Conservation (phyloP, 2,888 invertebrate species). For the Cephus nigrinus region DNA sequence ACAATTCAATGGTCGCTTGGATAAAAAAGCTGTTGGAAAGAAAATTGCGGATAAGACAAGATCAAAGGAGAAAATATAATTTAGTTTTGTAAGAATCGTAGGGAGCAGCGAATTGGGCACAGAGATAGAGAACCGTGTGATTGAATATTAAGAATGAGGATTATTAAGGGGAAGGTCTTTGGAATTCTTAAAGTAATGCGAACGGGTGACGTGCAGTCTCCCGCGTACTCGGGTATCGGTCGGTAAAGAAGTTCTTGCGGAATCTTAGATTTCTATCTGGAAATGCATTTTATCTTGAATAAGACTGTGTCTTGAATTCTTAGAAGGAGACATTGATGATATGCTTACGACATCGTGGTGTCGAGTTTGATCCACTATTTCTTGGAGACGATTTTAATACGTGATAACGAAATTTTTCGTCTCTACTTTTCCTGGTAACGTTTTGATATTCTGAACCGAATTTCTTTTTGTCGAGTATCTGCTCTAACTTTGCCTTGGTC, state of each 20-base stretch:
- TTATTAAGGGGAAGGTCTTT: not conserved
- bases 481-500: not conserved
- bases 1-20: not conserved
- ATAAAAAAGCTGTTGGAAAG: not conserved
- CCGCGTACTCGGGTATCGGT: not conserved
- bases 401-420: not conserved
- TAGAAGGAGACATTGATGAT: not conserved
- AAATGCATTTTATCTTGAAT: not conserved
- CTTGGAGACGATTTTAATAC: not conserved
- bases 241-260: not conserved
- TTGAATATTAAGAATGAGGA: not conserved
- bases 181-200: not conserved
- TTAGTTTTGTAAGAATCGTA: too few relatives aligned
- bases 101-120: not conserved
- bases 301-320: not conserved
- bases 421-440: not conserved
- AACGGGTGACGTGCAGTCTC: not conserved
- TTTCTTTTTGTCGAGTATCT: not conserved
- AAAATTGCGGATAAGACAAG: not conserved
- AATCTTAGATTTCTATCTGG: conserved; percentile 3
- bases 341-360: not conserved
- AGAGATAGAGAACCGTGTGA: not conserved
- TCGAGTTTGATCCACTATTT: not conserved
- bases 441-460: not conserved
- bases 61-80: not conserved